Evolutionary conservation across 2,888 invertebrate species (phyloP).

Genomic region (Corythucha ciliata): DNA sequence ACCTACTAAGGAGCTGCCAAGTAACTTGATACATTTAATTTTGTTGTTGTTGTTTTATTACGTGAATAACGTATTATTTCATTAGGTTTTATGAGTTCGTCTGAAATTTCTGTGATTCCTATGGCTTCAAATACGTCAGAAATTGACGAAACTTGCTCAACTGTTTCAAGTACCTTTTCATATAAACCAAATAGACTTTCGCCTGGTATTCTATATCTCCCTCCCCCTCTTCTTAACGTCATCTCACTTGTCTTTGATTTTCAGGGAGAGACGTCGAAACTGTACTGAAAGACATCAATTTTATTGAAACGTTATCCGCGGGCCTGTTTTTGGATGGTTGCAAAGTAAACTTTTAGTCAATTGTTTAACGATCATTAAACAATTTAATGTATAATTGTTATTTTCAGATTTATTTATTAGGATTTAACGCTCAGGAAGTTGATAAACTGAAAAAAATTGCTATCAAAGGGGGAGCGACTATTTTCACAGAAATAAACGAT

Average conservation of each 20-base stretch:
- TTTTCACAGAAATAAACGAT: constrained; percentile 64
- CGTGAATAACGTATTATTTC: neutral
- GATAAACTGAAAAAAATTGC: constrained; percentile 61
- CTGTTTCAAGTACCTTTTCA: constrained; percentile 16
- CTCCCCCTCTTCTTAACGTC: neutral
- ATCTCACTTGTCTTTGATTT: neutral
- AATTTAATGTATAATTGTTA: constrained; percentile 41
- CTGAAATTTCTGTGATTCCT: constrained; percentile 25
- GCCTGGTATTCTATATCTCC: neutral
- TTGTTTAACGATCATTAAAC: constrained; percentile 31
- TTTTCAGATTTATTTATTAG: constrained; percentile 56
- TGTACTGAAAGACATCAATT: constrained; percentile 32
- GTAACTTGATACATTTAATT: constrained; percentile 14
- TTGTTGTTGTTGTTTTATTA: neutral
- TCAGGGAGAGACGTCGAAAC: constrained; percentile 29
- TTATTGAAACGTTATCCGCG: constrained; percentile 53
- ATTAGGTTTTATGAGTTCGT: constrained; percentile 26
- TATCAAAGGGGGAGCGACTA: constrained; percentile 72
- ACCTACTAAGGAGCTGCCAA: constrained; percentile 48
- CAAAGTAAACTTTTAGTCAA: constrained; percentile 51
- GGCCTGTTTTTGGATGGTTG: constrained; percentile 84
- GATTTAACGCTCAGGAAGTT: constrained; percentile 52
- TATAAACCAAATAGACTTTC: neutral
- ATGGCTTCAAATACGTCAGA: constrained; percentile 12
- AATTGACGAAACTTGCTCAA: constrained; percentile 26